Percentiles rank a stretch among this genome's conserved stretches.
Conservation (phyloP, 1,140 invertebrate genomes). For the Leptonema lineaticorne region DNA sequence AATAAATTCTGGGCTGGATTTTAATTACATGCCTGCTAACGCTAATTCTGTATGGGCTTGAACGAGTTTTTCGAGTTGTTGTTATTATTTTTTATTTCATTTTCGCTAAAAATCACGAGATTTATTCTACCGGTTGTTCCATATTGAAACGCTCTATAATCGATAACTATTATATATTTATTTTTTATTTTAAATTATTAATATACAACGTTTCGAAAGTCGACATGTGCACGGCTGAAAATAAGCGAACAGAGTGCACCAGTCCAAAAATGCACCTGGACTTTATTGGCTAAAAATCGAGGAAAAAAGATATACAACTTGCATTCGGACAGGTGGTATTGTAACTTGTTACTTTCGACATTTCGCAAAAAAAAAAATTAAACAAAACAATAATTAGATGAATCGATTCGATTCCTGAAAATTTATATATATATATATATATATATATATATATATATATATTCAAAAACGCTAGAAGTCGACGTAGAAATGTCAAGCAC, state of each 20-base stretch:
- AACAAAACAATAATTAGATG: not conserved
- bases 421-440: not conserved
- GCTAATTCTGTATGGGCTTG: not conserved
- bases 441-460: not conserved
- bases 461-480: not conserved
- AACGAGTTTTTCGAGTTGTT: constrained; percentile 4
- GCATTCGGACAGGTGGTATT: constrained; percentile 6
- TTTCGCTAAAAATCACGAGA: not conserved
- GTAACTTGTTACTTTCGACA: no score
- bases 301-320: constrained; percentile 4
- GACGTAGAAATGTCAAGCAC: not conserved
- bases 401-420: not conserved
- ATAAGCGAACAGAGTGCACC: not conserved
- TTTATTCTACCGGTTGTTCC: not conserved
- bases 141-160: not conserved
- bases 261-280: constrained; percentile 9
- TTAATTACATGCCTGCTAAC: not conserved
- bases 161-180: not conserved
- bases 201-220: not conserved
- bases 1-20: not conserved
- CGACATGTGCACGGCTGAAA: not conserved
- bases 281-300: not conserved
- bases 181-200: no score
- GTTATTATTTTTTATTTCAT: not conserved
- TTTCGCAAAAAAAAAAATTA: no score